Conservation (phyloP, 2,888 invertebrate species). For the Watsonalla cultraria region DNA sequence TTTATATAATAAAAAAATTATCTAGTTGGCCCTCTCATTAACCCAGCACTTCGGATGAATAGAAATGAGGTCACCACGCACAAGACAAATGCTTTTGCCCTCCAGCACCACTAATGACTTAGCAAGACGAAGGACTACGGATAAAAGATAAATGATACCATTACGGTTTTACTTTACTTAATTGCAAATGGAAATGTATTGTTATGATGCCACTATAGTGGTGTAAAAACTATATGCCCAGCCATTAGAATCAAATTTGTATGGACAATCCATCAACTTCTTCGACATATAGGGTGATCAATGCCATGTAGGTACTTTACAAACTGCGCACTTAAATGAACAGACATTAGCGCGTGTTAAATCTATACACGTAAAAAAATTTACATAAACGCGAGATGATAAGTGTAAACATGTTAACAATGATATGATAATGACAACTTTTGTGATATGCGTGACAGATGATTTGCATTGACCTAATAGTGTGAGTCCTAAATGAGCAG, state of each 20-base stretch:
- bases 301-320: neutral
- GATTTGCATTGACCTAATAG: neutral
- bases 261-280: neutral
- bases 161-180: too few species aligned
- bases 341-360: neutral
- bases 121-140: too few species aligned
- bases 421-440: conserved; percentile 1
- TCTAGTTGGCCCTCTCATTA: too few species aligned
- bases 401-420: conserved; percentile 1
- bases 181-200: too few species aligned
- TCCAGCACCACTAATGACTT: too few species aligned
- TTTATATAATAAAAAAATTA: too few species aligned
- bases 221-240: neutral
- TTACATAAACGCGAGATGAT: neutral
- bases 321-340: neutral
- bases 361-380: neutral
- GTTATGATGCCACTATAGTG: too few species aligned
- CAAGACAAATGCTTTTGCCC: too few species aligned
- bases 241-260: neutral
- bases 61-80: too few species aligned
- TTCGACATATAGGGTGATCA: neutral
- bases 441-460: neutral
- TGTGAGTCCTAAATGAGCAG: neutral
- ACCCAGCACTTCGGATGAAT: too few species aligned
- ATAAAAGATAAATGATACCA: too few species aligned